Evolutionary conservation across 2,113 vertebrate species (phyloP), one percentile per base, ranked within the genome.

Genomic region (Aegypius monachus): DNA sequence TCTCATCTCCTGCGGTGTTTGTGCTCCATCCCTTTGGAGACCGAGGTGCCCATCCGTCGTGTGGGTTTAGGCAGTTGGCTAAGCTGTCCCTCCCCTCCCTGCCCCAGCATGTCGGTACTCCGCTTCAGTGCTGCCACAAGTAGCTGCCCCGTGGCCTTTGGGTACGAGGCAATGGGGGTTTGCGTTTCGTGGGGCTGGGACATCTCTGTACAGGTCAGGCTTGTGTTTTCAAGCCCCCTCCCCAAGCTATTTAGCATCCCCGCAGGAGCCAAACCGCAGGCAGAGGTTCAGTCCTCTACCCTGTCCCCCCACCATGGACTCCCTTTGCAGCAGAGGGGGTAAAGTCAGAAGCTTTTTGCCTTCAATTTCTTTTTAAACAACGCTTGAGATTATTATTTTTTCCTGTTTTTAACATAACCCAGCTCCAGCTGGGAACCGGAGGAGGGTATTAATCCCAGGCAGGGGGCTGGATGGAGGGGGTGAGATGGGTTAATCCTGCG

Each of bases 1-100:
- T 62, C 11, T 32, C 45, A 5, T n/a, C n/a, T 20, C 22, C 29
- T 15, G 10, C 3, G 2, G 16, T 6, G 16, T 20, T 83, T 16
- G 16, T 26, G 25, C 40, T 53, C 87, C n/a, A 15, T 40, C 40
- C 65, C 45, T 48, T 83, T 20, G n/a, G n/a, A 48, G 40, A 47
- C 23, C 1, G 0, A 63, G 58, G 40, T 47, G 75, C 56, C 58
- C 56, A 3, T 8, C 11, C 4, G 2, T 27, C 2, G 0, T 9
- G 53, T 7, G 29, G 71, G 22, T 29, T 59, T 29, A 9, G 32
- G 14, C 20, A 6, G 43, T 32, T 52, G 53, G n/a, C 16, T 40
- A 13, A n/a, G 17, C 6, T 71, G 26, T 32, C 50, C 48, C 48
- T 50, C 27, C 26, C 14, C 15, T 43, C 25, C 14, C 32, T 27